These are phyloP conservation scores for Eupeodes corollae DNA, from an alignment of 1,140 invertebrate genomes.

Conservation along the genomic window DNA sequence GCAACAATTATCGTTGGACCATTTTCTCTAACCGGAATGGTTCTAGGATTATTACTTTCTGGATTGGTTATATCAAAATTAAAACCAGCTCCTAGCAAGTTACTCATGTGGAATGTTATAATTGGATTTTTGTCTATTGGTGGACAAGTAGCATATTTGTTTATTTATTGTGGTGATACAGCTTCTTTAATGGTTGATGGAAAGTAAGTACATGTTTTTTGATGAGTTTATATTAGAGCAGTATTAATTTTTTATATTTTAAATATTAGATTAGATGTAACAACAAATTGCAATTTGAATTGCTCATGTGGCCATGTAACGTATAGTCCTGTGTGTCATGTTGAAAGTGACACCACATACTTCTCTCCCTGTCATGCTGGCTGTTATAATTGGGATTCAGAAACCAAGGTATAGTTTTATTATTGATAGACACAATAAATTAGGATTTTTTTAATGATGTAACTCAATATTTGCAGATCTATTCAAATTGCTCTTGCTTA, in stretches of 20 bases:
- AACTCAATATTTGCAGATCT: constrained; percentile 5
- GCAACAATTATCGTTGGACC: constrained; percentile 54
- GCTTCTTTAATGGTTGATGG: constrained; percentile 14
- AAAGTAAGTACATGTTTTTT: constrained; percentile 16
- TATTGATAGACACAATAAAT: constrained; percentile 12
- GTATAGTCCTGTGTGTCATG: constrained; percentile 49
- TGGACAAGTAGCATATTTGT: constrained; percentile 43
- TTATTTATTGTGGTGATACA: constrained; percentile 44
- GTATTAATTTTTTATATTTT: too few species aligned
- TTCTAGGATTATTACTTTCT: constrained; percentile 49
- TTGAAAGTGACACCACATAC: constrained; percentile 41
- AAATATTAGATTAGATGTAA: constrained; percentile 40
- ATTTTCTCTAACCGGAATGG: constrained; percentile 43
- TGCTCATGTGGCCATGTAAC: constrained; percentile 44
- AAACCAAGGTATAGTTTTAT: constrained; percentile 13
- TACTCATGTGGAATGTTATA: constrained; percentile 53
- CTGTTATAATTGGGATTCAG: constrained; percentile 34
- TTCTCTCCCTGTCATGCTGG: constrained; percentile 54
- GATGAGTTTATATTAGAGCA: not conserved
- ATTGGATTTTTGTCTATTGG: constrained; percentile 44
- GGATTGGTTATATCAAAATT: constrained; percentile 51
- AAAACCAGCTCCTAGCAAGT: constrained; percentile 45
- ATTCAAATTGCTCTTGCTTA: constrained; percentile 10
- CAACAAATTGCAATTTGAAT: constrained; percentile 40
- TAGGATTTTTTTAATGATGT: constrained; percentile 12